Percentiles rank a stretch among this genome's conserved stretches.
These are phyloP conservation scores for Gordius sp. DNA, from an alignment of 2,888 invertebrate genomes.

Conservation along the genomic window DNA sequence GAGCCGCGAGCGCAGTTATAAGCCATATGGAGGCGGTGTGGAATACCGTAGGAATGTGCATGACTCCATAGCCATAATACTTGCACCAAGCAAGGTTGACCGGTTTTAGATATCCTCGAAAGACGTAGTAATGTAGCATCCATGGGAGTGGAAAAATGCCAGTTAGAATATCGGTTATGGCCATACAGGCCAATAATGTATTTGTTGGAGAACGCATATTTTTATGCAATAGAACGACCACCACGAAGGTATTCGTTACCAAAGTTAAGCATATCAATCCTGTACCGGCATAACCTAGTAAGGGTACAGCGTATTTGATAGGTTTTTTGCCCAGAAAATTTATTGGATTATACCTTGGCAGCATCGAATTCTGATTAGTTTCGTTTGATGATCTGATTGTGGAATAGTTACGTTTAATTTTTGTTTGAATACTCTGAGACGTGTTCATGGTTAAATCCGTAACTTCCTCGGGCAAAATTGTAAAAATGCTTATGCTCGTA, in stretches of 20 bases:
- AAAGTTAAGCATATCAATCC: conserved; percentile 57
- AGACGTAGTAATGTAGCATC: conserved; percentile 59
- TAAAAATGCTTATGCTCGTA: too few species aligned
- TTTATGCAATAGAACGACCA: conserved; percentile 56
- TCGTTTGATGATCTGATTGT: too few species aligned
- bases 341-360: neutral
- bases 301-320: conserved; percentile 40
- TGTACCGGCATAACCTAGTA: conserved; percentile 54
- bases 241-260: conserved; percentile 65
- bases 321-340: conserved; percentile 26
- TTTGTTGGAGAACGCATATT: conserved; percentile 78
- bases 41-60: conserved; percentile 48
- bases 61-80: conserved; percentile 33
- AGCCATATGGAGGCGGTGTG: conserved; percentile 81
- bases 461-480: too few species aligned
- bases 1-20: conserved; percentile 61
- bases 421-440: too few species aligned
- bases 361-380: too few species aligned
- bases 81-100: conserved; percentile 22
- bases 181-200: conserved; percentile 77
- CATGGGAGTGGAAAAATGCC: conserved; percentile 64
- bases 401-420: too few species aligned
- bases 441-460: too few species aligned
- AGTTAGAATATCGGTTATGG: conserved; percentile 72
- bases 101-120: conserved; percentile 20